Evolutionary conservation across 2,888 invertebrate species (phyloP), one percentile per base, ranked within the genome.

Genomic region (Meganola albula): DNA sequence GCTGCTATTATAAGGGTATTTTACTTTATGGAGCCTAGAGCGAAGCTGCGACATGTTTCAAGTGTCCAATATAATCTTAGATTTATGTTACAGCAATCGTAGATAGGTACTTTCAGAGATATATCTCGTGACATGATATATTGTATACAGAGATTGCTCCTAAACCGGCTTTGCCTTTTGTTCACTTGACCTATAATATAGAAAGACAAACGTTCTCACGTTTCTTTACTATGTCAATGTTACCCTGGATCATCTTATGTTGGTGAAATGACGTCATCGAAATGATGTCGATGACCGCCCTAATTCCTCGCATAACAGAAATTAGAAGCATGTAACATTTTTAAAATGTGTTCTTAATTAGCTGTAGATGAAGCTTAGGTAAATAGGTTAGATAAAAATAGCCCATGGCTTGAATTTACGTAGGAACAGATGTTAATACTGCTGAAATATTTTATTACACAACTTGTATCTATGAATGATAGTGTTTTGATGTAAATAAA

Each of bases 331-430:
- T 56, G 57, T 60, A 56, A 64, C 60, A 42, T 58, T 64, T 67
- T 65, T 59, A 57, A 64, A 65, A 58, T 47, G 23, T 49, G 52
- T 35, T 55, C 60, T 48, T 64, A 66, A 69, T 65, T 63, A 69
- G 48, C 53, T 35, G 24, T 37, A 47, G 43, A 25, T 37, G 40
- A 33, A 40, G 48, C 50, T 58, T 62, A 54, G 54, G 56, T 61
- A 62, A 63, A 59, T 65, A 55, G 65, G 68, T 64, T 67, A 52
- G 27, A 37, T 43, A 10, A 41, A 66, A 63, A 70, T 70, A 68
- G 47, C 37, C 4, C 22, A 37, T 46, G 47, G 41, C 43, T 53
- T 48, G 39, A 34, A 38, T 36, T 42, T 36, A n/a, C n/a, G n/a
- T n/a, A n/a, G n/a, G n/a, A n/a, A 29, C 37, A 40, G 33, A 40